phyloP scores from a whole-genome alignment of 2,888 invertebrate species.

The Stegana nigrithorax region DNA sequence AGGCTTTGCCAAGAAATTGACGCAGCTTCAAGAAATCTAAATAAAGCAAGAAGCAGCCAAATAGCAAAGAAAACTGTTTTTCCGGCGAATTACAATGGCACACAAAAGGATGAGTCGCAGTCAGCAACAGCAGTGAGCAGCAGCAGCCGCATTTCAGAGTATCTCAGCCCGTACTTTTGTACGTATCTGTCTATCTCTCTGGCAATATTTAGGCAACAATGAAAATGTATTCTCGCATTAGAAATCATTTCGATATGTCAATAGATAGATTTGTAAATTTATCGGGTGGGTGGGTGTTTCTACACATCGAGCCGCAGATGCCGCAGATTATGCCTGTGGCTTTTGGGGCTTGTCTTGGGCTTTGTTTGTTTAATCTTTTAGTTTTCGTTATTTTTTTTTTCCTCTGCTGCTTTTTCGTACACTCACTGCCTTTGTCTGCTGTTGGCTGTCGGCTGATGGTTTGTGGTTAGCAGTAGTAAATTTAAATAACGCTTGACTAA shows the following conservation, averaged over 20 bases:
- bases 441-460: conserved; percentile 23
- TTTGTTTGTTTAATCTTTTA: conserved; percentile 18
- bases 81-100: conserved; percentile 22
- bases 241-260: conserved; percentile 53
- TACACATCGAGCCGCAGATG: conserved; percentile 36
- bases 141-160: no score
- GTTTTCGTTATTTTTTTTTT: conserved; percentile 3
- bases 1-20: conserved; percentile 37
- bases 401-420: conserved; percentile 48
- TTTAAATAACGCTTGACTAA: conserved; percentile 51
- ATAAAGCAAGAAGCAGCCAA: no score
- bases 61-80: conserved; percentile 38
- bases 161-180: no score
- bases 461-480: conserved; percentile 38
- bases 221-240: conserved; percentile 41
- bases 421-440: conserved; percentile 48
- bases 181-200: conserved; percentile 33
- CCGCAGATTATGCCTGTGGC: no score
- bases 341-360: background rate
- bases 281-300: conserved; percentile 55
- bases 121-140: no score
- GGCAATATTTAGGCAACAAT: conserved; percentile 15
- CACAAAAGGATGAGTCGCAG: background rate
- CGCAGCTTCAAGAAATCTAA: conserved; percentile 36
- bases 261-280: conserved; percentile 62